Base-by-base conservation (phyloP, 2,888 invertebrate genomes). In the Sarcophaga rosellei region DNA sequence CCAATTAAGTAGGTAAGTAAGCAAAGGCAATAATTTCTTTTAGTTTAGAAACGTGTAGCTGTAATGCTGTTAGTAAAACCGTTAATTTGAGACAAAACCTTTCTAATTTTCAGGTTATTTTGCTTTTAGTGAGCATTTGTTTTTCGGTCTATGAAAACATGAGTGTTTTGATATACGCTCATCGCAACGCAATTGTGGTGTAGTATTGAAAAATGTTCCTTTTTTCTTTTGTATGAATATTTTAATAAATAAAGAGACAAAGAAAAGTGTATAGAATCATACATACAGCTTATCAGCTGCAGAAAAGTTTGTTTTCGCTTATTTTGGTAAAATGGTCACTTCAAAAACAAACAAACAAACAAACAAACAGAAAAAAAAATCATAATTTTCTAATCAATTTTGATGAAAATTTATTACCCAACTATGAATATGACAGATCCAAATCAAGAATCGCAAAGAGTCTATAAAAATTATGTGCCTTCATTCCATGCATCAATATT, bases 391-490 rank as follows among this genome's bases (percentile, higher is more conserved):
- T 35, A 35, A 35, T 35, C 35, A 35, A 25, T 70, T 59, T 59
- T 35, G 20, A 57, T 59, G 25, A 59, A 70, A 70, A 57, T 35
- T 70, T 70, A 70, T 59, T 70, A 15, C 25, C 6, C 6, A 11
- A 21, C 20, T 35, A 69, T 6, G 25, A n/a, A 65, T 25, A 75
- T 75, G 65, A 66, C 57, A 44, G 53, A 44, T 57, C 17, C 44
- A 10, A 57, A 47, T 17, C 11, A 0, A 65, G 3, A n/a, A 65
- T 44, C 17, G 44, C 44, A 12, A 77, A 12, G 1, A 10, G 44
- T 45, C 17, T 44, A 44, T 68, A 44, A 76, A 66, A 53, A 44
- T 68, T 44, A n/a, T 68, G 4, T 35, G 44, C 11, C 63, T 72
- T 25, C n/a, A 15, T 44, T 4, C 53, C 15, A 63, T 57, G 44